These are phyloP conservation scores for Coelopa frigida DNA, from an alignment of 1,140 invertebrate species.

Conservation along the genomic window DNA sequence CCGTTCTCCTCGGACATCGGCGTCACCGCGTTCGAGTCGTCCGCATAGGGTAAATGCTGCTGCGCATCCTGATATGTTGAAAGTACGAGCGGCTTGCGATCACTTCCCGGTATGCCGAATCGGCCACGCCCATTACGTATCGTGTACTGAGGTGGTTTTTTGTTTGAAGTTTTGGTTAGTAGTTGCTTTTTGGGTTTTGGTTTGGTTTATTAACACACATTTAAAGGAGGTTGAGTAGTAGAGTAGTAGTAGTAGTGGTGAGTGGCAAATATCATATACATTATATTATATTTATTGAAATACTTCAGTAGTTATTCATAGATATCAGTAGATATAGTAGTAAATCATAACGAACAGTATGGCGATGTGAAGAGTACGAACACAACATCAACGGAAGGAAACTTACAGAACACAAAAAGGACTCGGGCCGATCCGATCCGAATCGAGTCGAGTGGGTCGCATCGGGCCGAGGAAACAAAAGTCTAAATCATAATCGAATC, in stretches of 20 bases:
- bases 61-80: slow-evolving; percentile 93
- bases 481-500: too few relatives aligned
- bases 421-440: too few relatives aligned
- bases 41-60: slow-evolving; percentile 93
- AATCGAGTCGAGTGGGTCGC: too few relatives aligned
- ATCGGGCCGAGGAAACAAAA: too few relatives aligned
- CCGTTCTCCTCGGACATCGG: slow-evolving; percentile 97
- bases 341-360: too few relatives aligned
- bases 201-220: slow-evolving; percentile 8
- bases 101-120: slow-evolving; percentile 62
- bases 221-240: slow-evolving; percentile 23
- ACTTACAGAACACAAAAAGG: too few relatives aligned
- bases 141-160: slow-evolving; percentile 46
- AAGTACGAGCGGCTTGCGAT: slow-evolving; percentile 87
- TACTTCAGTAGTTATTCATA: background rate
- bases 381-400: too few relatives aligned
- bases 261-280: slow-evolving; percentile 23
- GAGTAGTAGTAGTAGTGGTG: slow-evolving; percentile 26
- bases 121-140: slow-evolving; percentile 71
- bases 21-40: slow-evolving; percentile 95
- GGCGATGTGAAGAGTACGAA: too few relatives aligned
- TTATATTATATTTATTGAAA: slow-evolving; percentile 3
- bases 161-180: slow-evolving; percentile 23
- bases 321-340: too few relatives aligned
- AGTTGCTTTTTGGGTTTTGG: slow-evolving; percentile 13